Base-by-base conservation (phyloP, 2,797 vertebrate genomes). In the Anas bahamensis region DNA sequence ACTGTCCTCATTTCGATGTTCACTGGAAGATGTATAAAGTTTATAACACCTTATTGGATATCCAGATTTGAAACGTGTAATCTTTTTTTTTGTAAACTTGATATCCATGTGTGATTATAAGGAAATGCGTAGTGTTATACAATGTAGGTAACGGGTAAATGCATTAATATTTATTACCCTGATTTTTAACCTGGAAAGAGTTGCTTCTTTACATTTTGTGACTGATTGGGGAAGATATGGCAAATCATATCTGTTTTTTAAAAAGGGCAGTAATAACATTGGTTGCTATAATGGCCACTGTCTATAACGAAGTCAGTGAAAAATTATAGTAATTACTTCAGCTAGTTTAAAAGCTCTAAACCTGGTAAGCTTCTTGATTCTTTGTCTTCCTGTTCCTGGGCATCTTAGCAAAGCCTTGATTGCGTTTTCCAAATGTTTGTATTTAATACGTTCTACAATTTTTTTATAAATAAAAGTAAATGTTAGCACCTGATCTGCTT, bases 391-490 rank as follows among this genome's bases (percentile, higher is more conserved):
- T 97, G 59, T 95, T 96, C 91, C 56, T 91, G 89, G 94, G 87
- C 93, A 86, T 94, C 89, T 86, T 95, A 88, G 86, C 0, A 17
- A 94, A 95, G 90, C 91, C 92, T 93, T 57, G 80, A 93, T 83
- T 93, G 89, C 66, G 87, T 90, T 95, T 91, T 83, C 94, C 66
- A 89, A n/a, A 94, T 69, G 93, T 88, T 88, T 97, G 89, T 96
- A 95, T 96, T 97, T 95, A 95, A 96, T 97, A 93, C 13, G 59
- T 95, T 76, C 89, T 96, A 85, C 61, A 73, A 24, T 86, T 75
- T 89, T 95, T 98, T 90, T 73, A 88, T 96, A 96, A 97, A 96
- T 97, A 96, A 97, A 98, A 95, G 65, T 88, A 87, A 96, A 50
- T 94, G 83, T 81, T 91, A 73, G 92, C 94, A 89, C 65, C 73